Evolutionary conservation across 2,888 invertebrate species (phyloP), one percentile per base, ranked within the genome.

Genomic region (Marronus borbonicus): DNA sequence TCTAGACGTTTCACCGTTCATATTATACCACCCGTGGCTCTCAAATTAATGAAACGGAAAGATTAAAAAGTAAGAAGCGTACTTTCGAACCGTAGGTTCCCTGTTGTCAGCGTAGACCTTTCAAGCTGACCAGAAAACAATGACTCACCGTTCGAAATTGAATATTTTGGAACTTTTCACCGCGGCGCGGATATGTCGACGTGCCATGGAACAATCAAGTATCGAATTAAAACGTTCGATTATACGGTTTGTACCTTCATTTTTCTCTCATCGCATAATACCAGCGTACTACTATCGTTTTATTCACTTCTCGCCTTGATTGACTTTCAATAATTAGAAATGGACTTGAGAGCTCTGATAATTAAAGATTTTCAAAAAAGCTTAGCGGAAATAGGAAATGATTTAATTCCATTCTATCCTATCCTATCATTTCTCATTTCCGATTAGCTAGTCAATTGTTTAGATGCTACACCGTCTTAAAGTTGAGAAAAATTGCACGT

Each of bases 71-170:
- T 49, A 74, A 49, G 68, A 68, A 28, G 68, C 28, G 68, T 74
- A 74, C 72, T 60, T 74, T 60, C 60, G 20, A 50, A 68, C 39
- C 65, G 39, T 17, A 31, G 28, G 72, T 72, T 44, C 44, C 39
- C 2, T 39, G 39, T 74, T 55, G 55, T 55, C 24, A 74, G 72
- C 72, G 24, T 20, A 31, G 31, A 24, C 12, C 62, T 31, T 50
- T 68, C 28, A 28, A 28, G n/a, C 44, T 44, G 68, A 36, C 17
- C 44, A 60, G 70, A 72, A 77, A 77, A 77, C 70, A 77, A 70
- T 77, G 77, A 77, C 72, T 77, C 77, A 77, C 77, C 39, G 64
- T 77, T 72, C 50, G 72, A 77, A 77, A 77, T 70, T 69, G 70
- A 77, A 77, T 70, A 77, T 77, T 77, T 77, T 65, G 70, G 70